Evolutionary conservation across 2,888 invertebrate species (phyloP).

Genomic region (Salpingus planirostris): DNA sequence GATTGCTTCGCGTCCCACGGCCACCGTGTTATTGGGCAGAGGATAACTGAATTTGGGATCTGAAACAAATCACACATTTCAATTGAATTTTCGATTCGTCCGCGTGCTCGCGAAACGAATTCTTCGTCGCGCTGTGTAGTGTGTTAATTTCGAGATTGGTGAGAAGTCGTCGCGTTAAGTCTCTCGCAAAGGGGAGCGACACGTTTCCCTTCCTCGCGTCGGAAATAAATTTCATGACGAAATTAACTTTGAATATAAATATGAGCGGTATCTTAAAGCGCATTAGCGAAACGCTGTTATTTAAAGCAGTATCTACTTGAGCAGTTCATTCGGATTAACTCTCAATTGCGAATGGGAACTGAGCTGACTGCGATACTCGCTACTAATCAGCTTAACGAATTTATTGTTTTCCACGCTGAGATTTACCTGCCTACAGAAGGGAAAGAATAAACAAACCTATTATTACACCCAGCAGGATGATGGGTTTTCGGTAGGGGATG

Average conservation of each 20-base stretch:
- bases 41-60: conserved; percentile 75
- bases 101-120: no score
- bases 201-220: no score
- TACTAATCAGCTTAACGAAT: conserved; percentile 32
- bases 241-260: conserved; percentile 31
- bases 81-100: conserved; percentile 3
- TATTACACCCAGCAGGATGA: no score
- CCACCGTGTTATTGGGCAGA: conserved; percentile 73
- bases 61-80: conserved; percentile 38
- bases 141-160: no score
- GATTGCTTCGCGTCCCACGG: conserved; percentile 76
- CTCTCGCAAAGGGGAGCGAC: neutral
- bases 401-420: conserved; percentile 28
- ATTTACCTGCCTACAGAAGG: conserved; percentile 18
- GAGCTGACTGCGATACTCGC: conserved; percentile 21
- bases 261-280: conserved; percentile 23
- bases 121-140: no score
- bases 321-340: conserved; percentile 31
- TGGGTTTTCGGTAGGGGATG: no score
- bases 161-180: no score
- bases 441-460: conserved; percentile 12
- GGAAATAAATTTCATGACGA: no score
- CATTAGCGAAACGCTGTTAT: conserved; percentile 27
- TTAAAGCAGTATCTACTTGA: conserved; percentile 28
- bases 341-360: conserved; percentile 24